Percentiles rank a stretch among this genome's conserved stretches.
phyloP scores from a whole-genome alignment of 2,797 vertebrate species.

The Pangasius djambal region DNA sequence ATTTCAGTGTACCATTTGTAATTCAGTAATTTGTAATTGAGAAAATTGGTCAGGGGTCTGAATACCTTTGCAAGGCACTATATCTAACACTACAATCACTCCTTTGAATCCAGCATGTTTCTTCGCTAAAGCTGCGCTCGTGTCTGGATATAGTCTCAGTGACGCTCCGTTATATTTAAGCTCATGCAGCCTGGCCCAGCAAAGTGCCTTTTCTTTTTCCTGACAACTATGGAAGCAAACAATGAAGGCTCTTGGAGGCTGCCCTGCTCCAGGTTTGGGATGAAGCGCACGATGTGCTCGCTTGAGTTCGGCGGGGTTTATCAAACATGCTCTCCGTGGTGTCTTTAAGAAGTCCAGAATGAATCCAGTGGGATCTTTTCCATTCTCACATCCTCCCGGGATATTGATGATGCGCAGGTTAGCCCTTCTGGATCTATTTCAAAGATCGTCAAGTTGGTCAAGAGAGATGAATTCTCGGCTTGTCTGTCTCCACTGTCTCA shows the following conservation, averaged over 20 bases:
- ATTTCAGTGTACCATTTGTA: no score
- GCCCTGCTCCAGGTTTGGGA: constrained; percentile 6
- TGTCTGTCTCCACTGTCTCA: neutral
- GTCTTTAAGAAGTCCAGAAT: constrained; percentile 5
- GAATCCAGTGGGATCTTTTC: constrained; percentile 21
- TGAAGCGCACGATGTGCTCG: neutral
- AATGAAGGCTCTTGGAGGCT: constrained; percentile 17
- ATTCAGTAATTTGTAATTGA: no score
- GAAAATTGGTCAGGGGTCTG: no score
- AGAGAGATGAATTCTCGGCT: no score
- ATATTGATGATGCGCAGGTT: neutral
- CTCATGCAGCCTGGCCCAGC: constrained; percentile 14
- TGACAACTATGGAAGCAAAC: neutral
- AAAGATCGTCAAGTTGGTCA: no score
- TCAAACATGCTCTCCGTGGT: constrained; percentile 17
- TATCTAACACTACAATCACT: neutral
- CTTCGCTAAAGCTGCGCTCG: neutral
- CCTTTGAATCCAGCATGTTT: neutral
- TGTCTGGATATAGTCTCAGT: neutral
- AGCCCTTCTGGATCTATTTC: constrained; percentile 8
- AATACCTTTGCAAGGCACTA: no score
- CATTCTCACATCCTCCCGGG: neutral
- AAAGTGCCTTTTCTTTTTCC: constrained; percentile 16
- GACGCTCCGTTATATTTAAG: neutral
- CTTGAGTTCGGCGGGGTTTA: constrained; percentile 15